A percentile compares a stretch with the other conserved stretches of the same genome.
phyloP scores from a whole-genome alignment of 1,140 invertebrate genomes.

The Cyclargus thomasi region DNA sequence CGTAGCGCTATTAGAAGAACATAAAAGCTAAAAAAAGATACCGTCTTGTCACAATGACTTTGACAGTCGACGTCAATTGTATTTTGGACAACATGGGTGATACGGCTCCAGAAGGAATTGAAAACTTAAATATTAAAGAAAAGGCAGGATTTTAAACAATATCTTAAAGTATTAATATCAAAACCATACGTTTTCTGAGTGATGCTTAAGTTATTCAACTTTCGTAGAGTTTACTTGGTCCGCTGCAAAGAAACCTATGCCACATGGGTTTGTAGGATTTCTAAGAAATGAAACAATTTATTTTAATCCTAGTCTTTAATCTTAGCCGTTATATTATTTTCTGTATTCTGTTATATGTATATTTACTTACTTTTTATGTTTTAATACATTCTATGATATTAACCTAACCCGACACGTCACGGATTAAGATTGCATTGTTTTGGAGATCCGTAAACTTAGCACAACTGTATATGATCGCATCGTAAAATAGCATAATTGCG shows the following conservation, averaged over 20 bases:
- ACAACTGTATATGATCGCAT: background rate
- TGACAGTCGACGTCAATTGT: slow-evolving; percentile 34
- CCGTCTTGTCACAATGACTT: background rate
- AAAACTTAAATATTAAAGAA: slow-evolving; percentile 78
- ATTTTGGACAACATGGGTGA: slow-evolving; percentile 67
- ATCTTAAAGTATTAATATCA: slow-evolving; percentile 47
- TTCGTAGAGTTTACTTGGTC: slow-evolving; percentile 69
- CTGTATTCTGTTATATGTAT: background rate
- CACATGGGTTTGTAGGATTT: slow-evolving; percentile 77
- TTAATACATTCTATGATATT: background rate
- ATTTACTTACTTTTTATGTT: background rate
- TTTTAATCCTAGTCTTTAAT: background rate
- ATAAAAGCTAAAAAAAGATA: background rate
- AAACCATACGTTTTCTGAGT: slow-evolving; percentile 42
- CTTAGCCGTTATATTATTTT: background rate
- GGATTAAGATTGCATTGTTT: background rate
- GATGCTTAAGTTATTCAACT: slow-evolving; percentile 75
- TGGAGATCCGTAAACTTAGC: background rate
- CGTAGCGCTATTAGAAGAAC: too few relatives aligned
- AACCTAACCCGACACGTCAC: slow-evolving; percentile 3
- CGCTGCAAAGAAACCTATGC: slow-evolving; percentile 69
- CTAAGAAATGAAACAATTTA: slow-evolving; percentile 37
- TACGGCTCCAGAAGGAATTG: slow-evolving; percentile 71
- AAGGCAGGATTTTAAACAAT: slow-evolving; percentile 79
- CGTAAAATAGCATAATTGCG: background rate